Conservation (phyloP, 1,140 invertebrate species). For the Ostrea edulis region DNA sequence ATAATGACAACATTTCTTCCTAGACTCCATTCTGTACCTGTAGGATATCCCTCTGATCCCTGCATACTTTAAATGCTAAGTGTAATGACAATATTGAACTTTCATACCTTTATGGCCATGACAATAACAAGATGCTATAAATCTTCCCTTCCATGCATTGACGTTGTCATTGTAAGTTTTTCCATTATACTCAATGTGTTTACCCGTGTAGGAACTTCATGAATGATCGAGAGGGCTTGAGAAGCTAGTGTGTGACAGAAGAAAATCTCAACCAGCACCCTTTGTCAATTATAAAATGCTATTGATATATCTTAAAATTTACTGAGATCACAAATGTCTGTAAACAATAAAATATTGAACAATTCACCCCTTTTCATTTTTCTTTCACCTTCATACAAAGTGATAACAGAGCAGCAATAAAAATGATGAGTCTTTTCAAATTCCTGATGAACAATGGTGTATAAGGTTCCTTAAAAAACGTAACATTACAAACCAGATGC, state of each 20-base stretch:
- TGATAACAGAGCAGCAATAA: not conserved
- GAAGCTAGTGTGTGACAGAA: not conserved
- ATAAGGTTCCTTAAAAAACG: not conserved
- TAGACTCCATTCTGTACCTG: not conserved
- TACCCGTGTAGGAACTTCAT: slow-evolving; percentile 14
- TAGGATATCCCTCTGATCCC: not conserved
- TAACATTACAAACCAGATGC: slow-evolving; percentile 3
- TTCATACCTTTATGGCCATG: slow-evolving; percentile 18
- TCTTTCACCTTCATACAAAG: not conserved
- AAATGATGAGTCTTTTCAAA: not conserved
- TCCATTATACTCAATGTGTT: slow-evolving; percentile 5
- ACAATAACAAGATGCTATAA: slow-evolving; percentile 33
- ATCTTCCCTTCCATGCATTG: slow-evolving; percentile 1
- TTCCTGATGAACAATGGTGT: not conserved
- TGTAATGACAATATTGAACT: slow-evolving; percentile 35
- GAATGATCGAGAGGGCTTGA: slow-evolving; percentile 25
- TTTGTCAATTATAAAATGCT: slow-evolving; percentile 1
- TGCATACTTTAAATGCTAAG: slow-evolving; percentile 25
- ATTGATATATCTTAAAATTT: slow-evolving; percentile 9
- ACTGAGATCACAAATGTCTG: not conserved
- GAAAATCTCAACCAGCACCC: slow-evolving; percentile 10
- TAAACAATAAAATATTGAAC: not conserved
- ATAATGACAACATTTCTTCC: not conserved
- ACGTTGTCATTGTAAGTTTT: not conserved
- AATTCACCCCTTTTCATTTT: not conserved